A percentile compares a stretch with the other conserved stretches of the same genome.
These are phyloP conservation scores for Girardinus metallicus DNA, from an alignment of 2,797 vertebrate genomes.

Conservation along the genomic window DNA sequence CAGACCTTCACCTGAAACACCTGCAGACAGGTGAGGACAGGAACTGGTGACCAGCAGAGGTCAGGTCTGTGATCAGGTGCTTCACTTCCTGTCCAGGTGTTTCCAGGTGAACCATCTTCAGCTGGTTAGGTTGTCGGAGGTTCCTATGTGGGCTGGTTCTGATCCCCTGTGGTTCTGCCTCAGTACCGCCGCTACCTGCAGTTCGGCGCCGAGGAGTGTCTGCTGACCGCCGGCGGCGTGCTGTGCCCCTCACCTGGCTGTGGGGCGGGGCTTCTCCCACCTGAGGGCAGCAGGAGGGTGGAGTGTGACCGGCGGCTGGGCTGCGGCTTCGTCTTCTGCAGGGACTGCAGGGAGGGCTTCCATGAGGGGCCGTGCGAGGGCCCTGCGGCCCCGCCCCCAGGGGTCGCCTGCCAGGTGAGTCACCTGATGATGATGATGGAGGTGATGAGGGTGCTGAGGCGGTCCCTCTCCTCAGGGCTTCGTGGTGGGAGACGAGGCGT, in stretches of 20 bases:
- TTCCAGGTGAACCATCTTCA: no score
- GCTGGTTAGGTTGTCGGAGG: neutral
- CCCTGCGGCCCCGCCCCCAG: constrained; percentile 3
- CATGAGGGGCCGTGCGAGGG: constrained; percentile 81
- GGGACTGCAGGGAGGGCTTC: constrained; percentile 84
- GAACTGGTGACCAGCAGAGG: no score
- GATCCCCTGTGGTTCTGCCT: neutral
- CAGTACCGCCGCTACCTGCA: constrained; percentile 82
- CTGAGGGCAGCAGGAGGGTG: constrained; percentile 76
- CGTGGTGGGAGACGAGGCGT: constrained; percentile 79
- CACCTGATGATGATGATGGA: neutral
- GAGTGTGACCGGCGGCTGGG: constrained; percentile 84
- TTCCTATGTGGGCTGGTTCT: neutral
- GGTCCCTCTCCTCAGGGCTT: constrained; percentile 75
- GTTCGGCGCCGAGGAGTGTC: constrained; percentile 86
- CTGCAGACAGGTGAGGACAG: no score
- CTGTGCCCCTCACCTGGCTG: constrained; percentile 89
- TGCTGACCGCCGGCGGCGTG: constrained; percentile 87
- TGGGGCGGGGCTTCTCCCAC: constrained; percentile 87
- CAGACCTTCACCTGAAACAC: no score
- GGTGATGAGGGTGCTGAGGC: neutral
- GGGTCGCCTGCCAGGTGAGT: constrained; percentile 63
- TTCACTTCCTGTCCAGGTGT: neutral
- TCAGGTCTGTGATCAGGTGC: neutral
- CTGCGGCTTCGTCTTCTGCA: constrained; percentile 90